Conservation (phyloP, 2,888 invertebrate species). For the Drosophila subquinaria region DNA sequence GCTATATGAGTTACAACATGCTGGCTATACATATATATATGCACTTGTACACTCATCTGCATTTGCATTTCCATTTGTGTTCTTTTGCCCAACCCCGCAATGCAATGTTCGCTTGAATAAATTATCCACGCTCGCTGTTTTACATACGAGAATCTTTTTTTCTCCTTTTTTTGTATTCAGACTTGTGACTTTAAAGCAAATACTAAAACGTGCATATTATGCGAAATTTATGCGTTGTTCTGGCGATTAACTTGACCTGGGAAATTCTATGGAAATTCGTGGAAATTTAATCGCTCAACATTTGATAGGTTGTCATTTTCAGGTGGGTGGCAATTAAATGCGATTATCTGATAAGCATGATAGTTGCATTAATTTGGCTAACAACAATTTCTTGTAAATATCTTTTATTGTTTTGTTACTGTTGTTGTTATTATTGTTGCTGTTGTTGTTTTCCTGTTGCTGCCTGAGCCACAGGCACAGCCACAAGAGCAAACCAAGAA, state of each 20-base stretch:
- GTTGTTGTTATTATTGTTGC: constrained; percentile 14
- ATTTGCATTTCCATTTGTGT: constrained; percentile 72
- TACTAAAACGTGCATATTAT: constrained; percentile 30
- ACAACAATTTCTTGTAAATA: constrained; percentile 46
- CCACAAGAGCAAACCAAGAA: constrained; percentile 45
- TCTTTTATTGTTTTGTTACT: constrained; percentile 23
- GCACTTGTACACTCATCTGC: constrained; percentile 24
- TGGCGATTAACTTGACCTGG: constrained; percentile 8
- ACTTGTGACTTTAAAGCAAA: constrained; percentile 56
- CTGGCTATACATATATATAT: constrained; percentile 20
- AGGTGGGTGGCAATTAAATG: constrained; percentile 6
- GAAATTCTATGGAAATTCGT: constrained; percentile 1
- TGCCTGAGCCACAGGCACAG: constrained; percentile 1
- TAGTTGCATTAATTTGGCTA: constrained; percentile 69
- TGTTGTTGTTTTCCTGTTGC: constrained; percentile 34
- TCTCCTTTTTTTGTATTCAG: not conserved
- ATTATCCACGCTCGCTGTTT: constrained; percentile 64
- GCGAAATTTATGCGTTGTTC: constrained; percentile 12
- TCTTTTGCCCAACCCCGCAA: constrained; percentile 11
- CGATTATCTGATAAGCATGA: constrained; percentile 34
- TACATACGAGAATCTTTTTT: constrained; percentile 50
- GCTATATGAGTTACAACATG: constrained; percentile 33
- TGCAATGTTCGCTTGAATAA: constrained; percentile 69
- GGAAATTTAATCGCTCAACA: constrained; percentile 11
- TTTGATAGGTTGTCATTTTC: constrained; percentile 22